Evolutionary conservation across 2,888 invertebrate species (phyloP), one percentile per base, ranked within the genome.

Genomic region (Lithophane leautieri): DNA sequence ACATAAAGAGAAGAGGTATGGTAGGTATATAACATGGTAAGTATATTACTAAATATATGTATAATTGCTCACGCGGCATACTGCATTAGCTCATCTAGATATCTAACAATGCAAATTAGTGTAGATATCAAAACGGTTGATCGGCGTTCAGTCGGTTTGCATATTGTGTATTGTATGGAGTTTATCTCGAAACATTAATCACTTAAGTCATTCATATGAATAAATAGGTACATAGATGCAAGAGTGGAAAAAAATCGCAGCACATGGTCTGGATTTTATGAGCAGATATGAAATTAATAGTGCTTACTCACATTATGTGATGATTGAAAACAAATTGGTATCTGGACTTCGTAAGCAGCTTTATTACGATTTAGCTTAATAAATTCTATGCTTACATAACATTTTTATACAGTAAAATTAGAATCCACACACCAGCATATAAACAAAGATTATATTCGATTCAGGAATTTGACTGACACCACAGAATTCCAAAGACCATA

Each of bases 141-240:
- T 87, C 88, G 83, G 80, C 79, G 82, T 84, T 81, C 84, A 81
- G 71, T 80, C 75, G 72, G 84, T 86, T 84, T 84, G 84, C 84
- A 85, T 86, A 85, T 83, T 83, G 80, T 84, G 76, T 86, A 82
- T 86, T 88, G 86, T 86, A 82, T 83, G 42, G 69, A 73, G 73
- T 87, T 88, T 87, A 87, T 87, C 86, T 88, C 73, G 73, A 77
- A 81, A 86, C 88, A 88, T 88, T 87, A 87, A 88, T 84, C 88
- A 87, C 83, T 81, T 84, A 83, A 87, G 74, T 83, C 81, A 80
- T 88, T 83, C 78, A 74, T 83, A 79, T 86, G 76, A 86, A 88
- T 82, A 80, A 42, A 73, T 72, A 70, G 70, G 69, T 60, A 86
- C 73, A 74, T 76, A 70, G 22, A 47, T 65, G 72, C 56, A 50